Evolutionary conservation across 2,797 vertebrate species (phyloP).

Genomic region (Scarus forsteni): DNA sequence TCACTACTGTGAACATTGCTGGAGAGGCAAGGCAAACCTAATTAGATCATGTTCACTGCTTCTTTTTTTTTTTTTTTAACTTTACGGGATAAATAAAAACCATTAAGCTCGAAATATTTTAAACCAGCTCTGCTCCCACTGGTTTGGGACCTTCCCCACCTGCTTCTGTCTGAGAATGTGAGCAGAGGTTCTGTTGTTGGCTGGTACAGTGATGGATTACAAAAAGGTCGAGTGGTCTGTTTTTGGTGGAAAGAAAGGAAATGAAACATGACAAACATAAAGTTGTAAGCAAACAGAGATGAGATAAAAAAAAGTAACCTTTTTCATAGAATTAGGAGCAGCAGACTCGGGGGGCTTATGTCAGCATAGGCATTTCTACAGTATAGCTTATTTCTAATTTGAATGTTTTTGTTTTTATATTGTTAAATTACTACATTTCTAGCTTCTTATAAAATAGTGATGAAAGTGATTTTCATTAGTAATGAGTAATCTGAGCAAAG

Average conservation of each 20-base stretch:
- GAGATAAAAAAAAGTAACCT: conserved; percentile 17
- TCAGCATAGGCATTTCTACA: background rate
- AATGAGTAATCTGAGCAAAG: too few relatives aligned
- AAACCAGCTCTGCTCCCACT: conserved; percentile 19
- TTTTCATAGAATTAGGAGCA: background rate
- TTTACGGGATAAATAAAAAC: too few relatives aligned
- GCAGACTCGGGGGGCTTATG: background rate
- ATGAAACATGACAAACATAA: conserved; percentile 56
- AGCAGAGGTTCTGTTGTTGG: conserved; percentile 30
- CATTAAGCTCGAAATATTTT: too few relatives aligned
- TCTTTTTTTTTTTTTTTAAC: too few relatives aligned
- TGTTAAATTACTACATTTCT: too few relatives aligned
- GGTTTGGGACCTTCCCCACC: conserved; percentile 11
- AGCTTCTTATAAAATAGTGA: too few relatives aligned
- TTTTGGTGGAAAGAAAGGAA: conserved; percentile 53
- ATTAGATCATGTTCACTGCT: background rate
- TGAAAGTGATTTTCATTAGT: too few relatives aligned
- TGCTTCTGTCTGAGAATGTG: conserved; percentile 25
- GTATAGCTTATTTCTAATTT: background rate
- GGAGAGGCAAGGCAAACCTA: background rate
- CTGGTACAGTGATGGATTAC: conserved; percentile 55
- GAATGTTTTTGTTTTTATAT: too few relatives aligned
- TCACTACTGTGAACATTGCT: background rate
- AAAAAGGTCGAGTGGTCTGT: conserved; percentile 9
- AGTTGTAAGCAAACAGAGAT: conserved; percentile 10